Evolutionary conservation across 2,888 invertebrate species (phyloP), one percentile per base, ranked within the genome.

Genomic region (Xestoiulus laeticollis): DNA sequence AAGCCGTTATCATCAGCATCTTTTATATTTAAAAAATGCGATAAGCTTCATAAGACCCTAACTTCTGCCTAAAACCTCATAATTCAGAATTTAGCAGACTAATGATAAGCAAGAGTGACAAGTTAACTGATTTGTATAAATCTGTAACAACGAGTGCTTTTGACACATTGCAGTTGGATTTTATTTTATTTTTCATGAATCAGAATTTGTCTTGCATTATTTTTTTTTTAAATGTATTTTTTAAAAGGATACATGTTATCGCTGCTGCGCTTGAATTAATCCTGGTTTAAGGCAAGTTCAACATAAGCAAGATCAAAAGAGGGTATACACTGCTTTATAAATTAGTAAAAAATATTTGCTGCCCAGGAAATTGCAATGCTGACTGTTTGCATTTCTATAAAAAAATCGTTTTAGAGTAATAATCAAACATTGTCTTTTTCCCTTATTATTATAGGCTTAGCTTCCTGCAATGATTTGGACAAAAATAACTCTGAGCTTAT

Each of bases 71-170:
- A 78, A 78, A 78, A 30, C 4, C 30, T 78, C 78, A 32, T 78
- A 30, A 68, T 32, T 30, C 78, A 78, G 78, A 14, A 78, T 78
- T 78, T 78, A 32, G 30, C 78, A 30, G 16, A 3, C 30, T 30
- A 78, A 78, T 30, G 78, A 78, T 30, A 26, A 30, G 78, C 78
- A 78, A 78, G 78, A 78, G 4, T 78, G 78, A 32, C 78, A 30
- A 16, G 12, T 1, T 68, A 4, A 78, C 2, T 14, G 26, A 78
- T 30, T 30, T 78, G 26, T 30, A 30, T 30, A 78, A 30, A 78
- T 78, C 10, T 78, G 3, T 26, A 48, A 26, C 26, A 8, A 78
- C 0, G 30, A 30, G 30, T 32, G 78, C 30, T 78, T 30, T 78
- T 30, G 78, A 14, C 78, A 78, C 30, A 26, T 26, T 78, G 78